These are phyloP conservation scores for Zosterops hypoxanthus DNA, from an alignment of 2,113 vertebrate genomes.

Conservation along the genomic window DNA sequence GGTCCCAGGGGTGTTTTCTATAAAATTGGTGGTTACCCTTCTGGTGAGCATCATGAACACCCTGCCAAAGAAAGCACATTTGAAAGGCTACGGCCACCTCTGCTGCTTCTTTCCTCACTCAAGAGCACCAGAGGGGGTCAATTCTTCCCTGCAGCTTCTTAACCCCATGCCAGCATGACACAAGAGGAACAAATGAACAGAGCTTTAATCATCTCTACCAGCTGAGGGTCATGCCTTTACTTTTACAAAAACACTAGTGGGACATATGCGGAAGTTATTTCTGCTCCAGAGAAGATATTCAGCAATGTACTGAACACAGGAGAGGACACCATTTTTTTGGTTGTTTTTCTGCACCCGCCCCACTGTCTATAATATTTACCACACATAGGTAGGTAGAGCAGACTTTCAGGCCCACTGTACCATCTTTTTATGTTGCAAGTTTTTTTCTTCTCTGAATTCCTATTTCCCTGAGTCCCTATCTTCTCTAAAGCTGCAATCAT, in stretches of 20 bases:
- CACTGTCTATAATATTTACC: neutral
- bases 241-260: neutral
- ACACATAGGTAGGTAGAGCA: rapidly evolving
- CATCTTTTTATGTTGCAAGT: rapidly evolving
- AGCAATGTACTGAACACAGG: neutral
- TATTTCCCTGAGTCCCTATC: neutral
- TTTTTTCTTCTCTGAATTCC: neutral
- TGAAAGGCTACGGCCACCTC: neutral
- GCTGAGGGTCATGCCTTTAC: neutral
- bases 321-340: neutral
- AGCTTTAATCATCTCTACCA: neutral
- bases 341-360: neutral
- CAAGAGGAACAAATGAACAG: neutral
- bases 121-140: rapidly evolving
- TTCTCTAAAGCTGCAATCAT: neutral
- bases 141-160: neutral
- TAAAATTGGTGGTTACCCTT: neutral
- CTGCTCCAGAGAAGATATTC: neutral
- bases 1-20: neutral
- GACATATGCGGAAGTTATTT: neutral
- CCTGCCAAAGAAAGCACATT: neutral
- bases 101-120: rapidly evolving
- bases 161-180: neutral
- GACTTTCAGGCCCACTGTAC: neutral
- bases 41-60: rapidly evolving